Percentiles rank a stretch among this genome's conserved stretches.
Conservation (phyloP, 2,888 invertebrate genomes). For the Clostera curtula region DNA sequence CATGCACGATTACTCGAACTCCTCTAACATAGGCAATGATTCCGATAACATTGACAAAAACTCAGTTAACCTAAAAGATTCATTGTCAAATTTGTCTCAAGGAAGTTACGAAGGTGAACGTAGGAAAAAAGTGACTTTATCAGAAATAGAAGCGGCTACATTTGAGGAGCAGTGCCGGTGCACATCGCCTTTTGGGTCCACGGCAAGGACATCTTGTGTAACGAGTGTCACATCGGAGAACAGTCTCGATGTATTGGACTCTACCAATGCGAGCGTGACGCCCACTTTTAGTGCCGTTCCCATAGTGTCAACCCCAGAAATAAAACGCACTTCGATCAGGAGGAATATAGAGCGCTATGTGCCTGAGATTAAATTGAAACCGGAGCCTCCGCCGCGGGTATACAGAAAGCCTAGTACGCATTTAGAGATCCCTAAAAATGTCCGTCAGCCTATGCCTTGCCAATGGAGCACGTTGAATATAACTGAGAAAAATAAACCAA, state of each 20-base stretch:
- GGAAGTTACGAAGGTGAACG: constrained; percentile 41
- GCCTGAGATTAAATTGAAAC: constrained; percentile 59
- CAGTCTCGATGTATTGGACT: constrained; percentile 70
- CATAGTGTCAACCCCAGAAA: constrained; percentile 60
- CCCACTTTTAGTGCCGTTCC: constrained; percentile 63
- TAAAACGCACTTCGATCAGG: constrained; percentile 67
- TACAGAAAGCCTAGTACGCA: constrained; percentile 65
- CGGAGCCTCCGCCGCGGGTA: constrained; percentile 61
- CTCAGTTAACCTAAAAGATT: constrained; percentile 37
- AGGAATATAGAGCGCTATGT: constrained; percentile 57
- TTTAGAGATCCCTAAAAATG: constrained; percentile 64
- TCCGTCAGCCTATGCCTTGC: constrained; percentile 51
- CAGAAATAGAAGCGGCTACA: constrained; percentile 75
- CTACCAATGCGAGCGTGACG: constrained; percentile 67
- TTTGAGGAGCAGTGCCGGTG: constrained; percentile 83
- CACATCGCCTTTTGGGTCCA: constrained; percentile 83
- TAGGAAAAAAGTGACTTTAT: constrained; percentile 63
- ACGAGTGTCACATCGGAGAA: constrained; percentile 75
- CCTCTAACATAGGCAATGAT: constrained; percentile 45
- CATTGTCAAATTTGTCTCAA: constrained; percentile 42
- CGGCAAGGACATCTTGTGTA: constrained; percentile 79
- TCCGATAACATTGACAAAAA: constrained; percentile 54
- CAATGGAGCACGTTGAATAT: constrained; percentile 70
- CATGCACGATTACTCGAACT: constrained; percentile 46
- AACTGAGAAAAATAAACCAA: constrained; percentile 62